Conservation (phyloP, 2,113 vertebrate species). For the Xiphophorus couchianus region DNA sequence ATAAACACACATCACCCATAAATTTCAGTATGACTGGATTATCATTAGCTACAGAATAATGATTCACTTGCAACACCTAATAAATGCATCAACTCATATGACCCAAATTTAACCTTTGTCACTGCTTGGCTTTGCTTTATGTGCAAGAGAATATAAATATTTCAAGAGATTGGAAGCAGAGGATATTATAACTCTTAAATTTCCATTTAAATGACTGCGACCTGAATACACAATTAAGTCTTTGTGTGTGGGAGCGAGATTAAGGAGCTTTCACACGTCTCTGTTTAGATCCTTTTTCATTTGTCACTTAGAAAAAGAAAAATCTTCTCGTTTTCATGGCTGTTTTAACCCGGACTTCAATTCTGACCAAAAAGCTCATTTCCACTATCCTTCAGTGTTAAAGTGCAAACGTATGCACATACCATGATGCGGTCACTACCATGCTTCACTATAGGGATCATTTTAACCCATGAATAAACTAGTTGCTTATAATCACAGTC, state of each 20-base stretch:
- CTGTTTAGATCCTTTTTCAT: neutral
- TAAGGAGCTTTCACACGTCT: neutral
- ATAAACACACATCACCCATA: constrained; percentile 41
- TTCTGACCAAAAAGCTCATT: neutral
- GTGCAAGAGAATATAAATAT: constrained; percentile 47
- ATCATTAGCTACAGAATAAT: constrained; percentile 60
- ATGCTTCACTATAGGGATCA: neutral
- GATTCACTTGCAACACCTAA: constrained; percentile 48
- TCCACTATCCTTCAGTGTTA: neutral
- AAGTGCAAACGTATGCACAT: neutral
- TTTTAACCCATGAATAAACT: neutral
- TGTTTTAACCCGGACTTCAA: neutral
- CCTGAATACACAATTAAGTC: neutral
- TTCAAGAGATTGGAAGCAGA: constrained; percentile 35
- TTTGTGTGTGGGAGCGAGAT: neutral
- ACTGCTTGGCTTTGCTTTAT: constrained; percentile 26
- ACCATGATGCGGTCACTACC: neutral
- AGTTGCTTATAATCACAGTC: neutral
- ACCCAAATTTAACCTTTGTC: constrained; percentile 67
- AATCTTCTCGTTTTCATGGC: neutral
- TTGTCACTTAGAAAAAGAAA: neutral
- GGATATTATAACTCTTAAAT: constrained; percentile 42
- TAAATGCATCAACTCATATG: constrained; percentile 59
- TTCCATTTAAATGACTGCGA: constrained; percentile 10
- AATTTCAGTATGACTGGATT: constrained; percentile 57